Base-by-base conservation (phyloP, 2,888 invertebrate species). In the Dinocampus coccinellae region DNA sequence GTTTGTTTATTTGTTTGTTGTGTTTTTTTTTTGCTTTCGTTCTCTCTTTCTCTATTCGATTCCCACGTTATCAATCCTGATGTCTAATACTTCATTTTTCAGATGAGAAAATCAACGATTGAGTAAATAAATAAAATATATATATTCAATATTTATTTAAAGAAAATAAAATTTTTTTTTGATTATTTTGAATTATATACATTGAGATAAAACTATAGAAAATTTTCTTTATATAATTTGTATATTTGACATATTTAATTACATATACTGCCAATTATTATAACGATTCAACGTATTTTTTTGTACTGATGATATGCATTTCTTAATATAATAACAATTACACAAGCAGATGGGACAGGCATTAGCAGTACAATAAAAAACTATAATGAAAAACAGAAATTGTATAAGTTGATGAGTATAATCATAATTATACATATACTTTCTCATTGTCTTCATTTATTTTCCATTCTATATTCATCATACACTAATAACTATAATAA, bases 241-340 rank as follows among this genome's bases (percentile, higher is more conserved):
- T n/a, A n/a, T 53, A 53, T 20, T 3, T 42, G 3, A 42, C 10
- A 11, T 42, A n/a, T 42, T 42, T 42, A 6, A 42, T n/a, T 42
- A 10, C 29, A 3, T 29, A 29, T 29, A 29, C 29, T 4, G 29
- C n/a, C n/a, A n/a, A n/a, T n/a, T n/a, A n/a, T n/a, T n/a, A n/a
- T n/a, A n/a, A n/a, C n/a, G n/a, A n/a, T n/a, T n/a, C n/a, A n/a
- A n/a, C n/a, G n/a, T n/a, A n/a, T n/a, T n/a, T n/a, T n/a, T n/a
- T n/a, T n/a, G n/a, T n/a, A n/a, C n/a, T n/a, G n/a, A n/a, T n/a
- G n/a, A n/a, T n/a, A n/a, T n/a, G n/a, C n/a, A n/a, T 13, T 13
- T 39, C n/a, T n/a, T 0, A 47, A 13, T 20, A 80, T 82, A 82
- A 79, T 81, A 82, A 82, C 80, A 81, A 82, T 82, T 78, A 71